Base-by-base conservation (phyloP, 2,888 invertebrate species). In the Lochmaea crataegi region DNA sequence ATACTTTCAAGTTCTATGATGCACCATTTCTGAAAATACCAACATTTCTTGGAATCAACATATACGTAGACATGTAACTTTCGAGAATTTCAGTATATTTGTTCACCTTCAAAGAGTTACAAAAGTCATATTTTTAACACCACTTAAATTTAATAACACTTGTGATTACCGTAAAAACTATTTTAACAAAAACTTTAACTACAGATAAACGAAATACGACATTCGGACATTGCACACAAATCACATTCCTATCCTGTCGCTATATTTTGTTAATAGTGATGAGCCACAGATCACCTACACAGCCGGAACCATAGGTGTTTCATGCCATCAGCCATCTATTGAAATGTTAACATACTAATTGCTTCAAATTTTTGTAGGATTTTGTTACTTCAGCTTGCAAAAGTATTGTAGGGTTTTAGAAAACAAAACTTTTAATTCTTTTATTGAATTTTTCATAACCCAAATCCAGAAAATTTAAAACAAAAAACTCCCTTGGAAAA, bases 41-140 rank as follows among this genome's bases (percentile, higher is more conserved):
- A 85, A 84, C 85, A 84, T 84, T 83, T 76, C 74, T 74, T 48
- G 84, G 86, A 86, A 86, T 81, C 83, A 80, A 80, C 81, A 82
- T 84, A 84, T 80, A 78, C 77, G 76, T 76, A 75, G 68, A 75
- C 74, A 71, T 73, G 68, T 58, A 76, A 73, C 73, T 74, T 71
- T 66, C 61, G 61, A 63, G 38, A 63, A 63, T 45, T 12, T 53
- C 53, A 63, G 18, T 63, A 18, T 63, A 10, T 63, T 41, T 63
- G 42, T 38, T 42, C 42, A 63, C 42, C 16, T 63, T 41, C 42
- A 42, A 63, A 42, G 18, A 18, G 11, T 41, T 18, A 18, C 42
- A n/a, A 41, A 38, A 63, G n/a, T 41, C 42, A 42, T 42, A 42
- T 42, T 60, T 41, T 60, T 10, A 38, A 41, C 16, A 63, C 61